These are phyloP conservation scores for Pterobdella sp. DNA, from an alignment of 2,888 invertebrate genomes.

Conservation along the genomic window DNA sequence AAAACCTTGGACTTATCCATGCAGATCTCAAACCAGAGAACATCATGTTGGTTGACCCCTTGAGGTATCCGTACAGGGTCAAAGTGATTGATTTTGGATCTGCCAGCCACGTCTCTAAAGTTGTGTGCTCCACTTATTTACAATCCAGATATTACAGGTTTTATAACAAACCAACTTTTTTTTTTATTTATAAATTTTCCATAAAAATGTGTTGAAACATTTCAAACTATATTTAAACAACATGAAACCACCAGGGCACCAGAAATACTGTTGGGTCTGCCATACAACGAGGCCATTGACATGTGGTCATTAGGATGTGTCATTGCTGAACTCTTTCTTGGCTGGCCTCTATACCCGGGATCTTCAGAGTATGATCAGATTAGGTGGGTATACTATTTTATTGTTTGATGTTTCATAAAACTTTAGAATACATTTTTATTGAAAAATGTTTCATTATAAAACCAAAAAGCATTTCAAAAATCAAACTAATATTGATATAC, in stretches of 20 bases:
- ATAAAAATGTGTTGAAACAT: background rate
- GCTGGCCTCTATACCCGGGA: conserved; percentile 98
- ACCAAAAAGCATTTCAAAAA: too few species aligned
- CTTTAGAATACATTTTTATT: too few species aligned
- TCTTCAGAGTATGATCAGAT: conserved; percentile 88
- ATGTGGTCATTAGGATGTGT: conserved; percentile 99
- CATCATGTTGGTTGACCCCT: conserved; percentile 98
- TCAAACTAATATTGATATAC: too few species aligned
- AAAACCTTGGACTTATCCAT: conserved; percentile 97
- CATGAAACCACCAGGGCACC: conserved; percentile 55
- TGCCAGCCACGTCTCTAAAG: conserved; percentile 97
- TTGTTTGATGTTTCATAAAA: background rate
- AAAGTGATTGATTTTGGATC: conserved; percentile 99
- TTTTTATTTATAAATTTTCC: background rate
- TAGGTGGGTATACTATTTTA: background rate
- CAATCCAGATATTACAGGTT: conserved; percentile 93
- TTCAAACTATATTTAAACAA: too few species aligned
- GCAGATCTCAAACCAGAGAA: conserved; percentile 99
- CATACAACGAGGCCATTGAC: conserved; percentile 98
- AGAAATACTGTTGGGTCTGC: conserved; percentile 61
- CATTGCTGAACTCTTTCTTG: conserved; percentile 94
- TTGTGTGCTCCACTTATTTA: conserved; percentile 97
- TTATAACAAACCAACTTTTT: background rate
- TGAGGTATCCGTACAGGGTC: conserved; percentile 92
- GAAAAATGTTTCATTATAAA: too few species aligned